A percentile compares a stretch with the other conserved stretches of the same genome.
Evolutionary conservation across 2,797 vertebrate genomes (phyloP).

Genomic region (Nasua narica): DNA sequence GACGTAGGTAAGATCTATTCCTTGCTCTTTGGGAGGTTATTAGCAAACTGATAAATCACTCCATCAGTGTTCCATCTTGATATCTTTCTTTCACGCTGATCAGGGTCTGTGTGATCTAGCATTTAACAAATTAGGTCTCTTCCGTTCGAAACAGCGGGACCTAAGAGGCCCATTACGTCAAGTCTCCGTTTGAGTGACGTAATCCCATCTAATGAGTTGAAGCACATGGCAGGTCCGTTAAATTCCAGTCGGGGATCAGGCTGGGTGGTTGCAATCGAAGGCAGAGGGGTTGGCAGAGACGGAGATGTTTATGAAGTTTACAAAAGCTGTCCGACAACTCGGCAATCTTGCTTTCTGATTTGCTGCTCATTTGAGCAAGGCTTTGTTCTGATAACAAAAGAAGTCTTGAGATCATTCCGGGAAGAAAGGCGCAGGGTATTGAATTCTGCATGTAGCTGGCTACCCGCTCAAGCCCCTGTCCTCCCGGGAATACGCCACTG

Average conservation of each 20-base stretch:
- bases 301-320: conserved; percentile 52
- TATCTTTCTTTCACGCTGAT: conserved; percentile 12
- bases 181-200: neutral
- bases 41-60: neutral
- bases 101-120: neutral
- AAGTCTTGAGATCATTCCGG: conserved; percentile 1
- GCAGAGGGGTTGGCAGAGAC: neutral
- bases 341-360: neutral
- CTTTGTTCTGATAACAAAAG: conserved; percentile 67
- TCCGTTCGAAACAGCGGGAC: neutral
- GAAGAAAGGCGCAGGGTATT: conserved; percentile 30
- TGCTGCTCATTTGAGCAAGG: conserved; percentile 50
- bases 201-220: neutral
- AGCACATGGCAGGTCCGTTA: neutral
- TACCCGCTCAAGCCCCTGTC: conserved; percentile 19
- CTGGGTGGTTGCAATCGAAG: neutral
- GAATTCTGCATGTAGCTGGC: conserved; percentile 36
- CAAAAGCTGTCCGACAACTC: conserved; percentile 26
- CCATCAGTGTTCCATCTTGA: neutral
- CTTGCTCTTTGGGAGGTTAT: neutral
- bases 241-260: neutral
- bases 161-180: neutral
- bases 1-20: neutral
- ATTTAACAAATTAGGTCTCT: neutral
- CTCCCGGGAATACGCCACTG: conserved; percentile 7